phyloP scores from a whole-genome alignment of 2,888 invertebrate species.

The Argyresthia goedartella region DNA sequence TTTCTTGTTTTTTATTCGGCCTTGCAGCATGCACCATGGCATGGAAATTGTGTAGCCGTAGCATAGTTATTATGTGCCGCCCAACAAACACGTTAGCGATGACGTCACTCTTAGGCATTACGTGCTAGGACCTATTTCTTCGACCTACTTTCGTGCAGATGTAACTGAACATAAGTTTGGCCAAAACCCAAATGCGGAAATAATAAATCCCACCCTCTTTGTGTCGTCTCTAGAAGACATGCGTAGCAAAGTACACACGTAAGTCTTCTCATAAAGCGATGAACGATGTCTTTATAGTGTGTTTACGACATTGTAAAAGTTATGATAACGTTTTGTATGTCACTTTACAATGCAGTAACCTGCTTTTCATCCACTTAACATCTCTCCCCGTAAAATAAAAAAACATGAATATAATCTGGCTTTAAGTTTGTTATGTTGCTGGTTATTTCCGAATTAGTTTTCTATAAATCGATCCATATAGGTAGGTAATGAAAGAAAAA shows the following conservation, averaged over 20 bases:
- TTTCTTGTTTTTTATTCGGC: too few species aligned
- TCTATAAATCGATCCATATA: background rate
- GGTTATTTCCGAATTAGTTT: too few species aligned
- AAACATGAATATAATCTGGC: too few species aligned
- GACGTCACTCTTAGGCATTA: background rate
- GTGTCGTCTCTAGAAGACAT: background rate
- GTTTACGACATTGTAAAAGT: background rate
- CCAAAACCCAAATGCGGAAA: constrained; percentile 43
- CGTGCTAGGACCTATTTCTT: constrained; percentile 28
- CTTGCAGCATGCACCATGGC: too few species aligned
- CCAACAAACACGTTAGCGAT: background rate
- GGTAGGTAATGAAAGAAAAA: background rate
- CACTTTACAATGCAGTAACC: too few species aligned
- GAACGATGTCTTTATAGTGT: background rate
- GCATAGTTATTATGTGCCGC: too few species aligned
- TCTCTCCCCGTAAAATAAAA: too few species aligned
- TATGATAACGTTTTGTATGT: background rate
- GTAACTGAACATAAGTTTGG: constrained; percentile 46
- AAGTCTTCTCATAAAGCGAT: too few species aligned
- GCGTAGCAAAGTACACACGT: background rate
- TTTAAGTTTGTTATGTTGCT: too few species aligned
- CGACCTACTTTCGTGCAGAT: constrained; percentile 49
- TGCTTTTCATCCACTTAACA: too few species aligned
- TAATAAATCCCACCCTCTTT: constrained; percentile 4
- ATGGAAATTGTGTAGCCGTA: too few species aligned